Evolutionary conservation across 2,113 vertebrate species (phyloP), one percentile per base, ranked within the genome.

Genomic region (Ibidorhyncha struthersii): DNA sequence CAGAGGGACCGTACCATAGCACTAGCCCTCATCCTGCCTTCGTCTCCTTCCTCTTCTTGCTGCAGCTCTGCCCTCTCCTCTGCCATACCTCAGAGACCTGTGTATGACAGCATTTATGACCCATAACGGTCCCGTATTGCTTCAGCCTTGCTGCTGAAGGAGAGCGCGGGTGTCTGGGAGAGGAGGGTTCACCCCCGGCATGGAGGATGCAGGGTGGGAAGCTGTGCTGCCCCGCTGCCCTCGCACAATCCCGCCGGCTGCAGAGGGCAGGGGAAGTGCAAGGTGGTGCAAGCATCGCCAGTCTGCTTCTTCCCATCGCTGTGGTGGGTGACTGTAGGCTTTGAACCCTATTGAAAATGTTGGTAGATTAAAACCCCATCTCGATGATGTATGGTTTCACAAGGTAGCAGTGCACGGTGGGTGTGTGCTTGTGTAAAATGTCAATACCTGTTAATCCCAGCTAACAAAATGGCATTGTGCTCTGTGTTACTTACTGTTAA

Each of bases 121-220:
- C 22, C 0, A 0, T 41, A 30, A 29, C 0, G 2, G 47, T 40
- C n/a, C n/a, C 8, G 1, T 5, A 5, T 43, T 19, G 41, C 34
- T 86, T 76, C 17, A 10, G 3, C 8, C 49, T 34, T 38, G 19
- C 6, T 74, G 66, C 63, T 34, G 40, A 23, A 36, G 38, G 45
- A 61, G 25, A 11, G 14, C 29, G 73, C 26, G 0, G 0, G 9
- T 4, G 10, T 29, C n/a, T 23, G 6, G 45, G 58, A 79, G 52
- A 55, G 45, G 12, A 27, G 9, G 1, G 3, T 66, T 52, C 1
- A 3, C 50, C 38, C 49, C 10, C 4, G 36, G 32, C 3, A 1
- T 19, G 43, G 30, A n/a, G 65, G 62, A 56, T 8, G 50, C 14
- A 6, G 30, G 38, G 38, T 22, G 29, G 47, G 61, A 65, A 29